Base-by-base conservation (phyloP, 2,113 vertebrate species). In the Prietella phreatophila region DNA sequence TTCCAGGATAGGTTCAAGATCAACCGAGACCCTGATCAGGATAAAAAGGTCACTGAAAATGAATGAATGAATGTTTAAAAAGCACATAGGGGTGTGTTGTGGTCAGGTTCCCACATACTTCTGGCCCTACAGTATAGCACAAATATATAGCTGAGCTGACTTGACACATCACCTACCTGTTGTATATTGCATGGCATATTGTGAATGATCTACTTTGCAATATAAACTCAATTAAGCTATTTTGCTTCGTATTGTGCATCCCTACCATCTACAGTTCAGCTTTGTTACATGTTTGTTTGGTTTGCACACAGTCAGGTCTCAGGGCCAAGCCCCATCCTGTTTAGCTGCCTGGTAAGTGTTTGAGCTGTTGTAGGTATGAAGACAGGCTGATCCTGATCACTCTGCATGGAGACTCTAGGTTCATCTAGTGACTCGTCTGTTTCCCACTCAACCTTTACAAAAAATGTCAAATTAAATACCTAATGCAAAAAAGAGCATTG, bases 361-460 rank as follows among this genome's bases (percentile, higher is more conserved):
- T 80, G 60, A 47, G 10, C 22, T 81, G 79, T 55, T 50, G 30
- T 63, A 61, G 84, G 86, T 79, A 84, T 78, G 39, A 14, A 88
- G 11, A n/a, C 86, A 88, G 84, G 86, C 33, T 85, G 20, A 85
- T 88, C 80, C 71, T 83, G 84, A 83, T 83, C 69, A n/a, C 27
- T 69, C 69, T 60, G 86, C 53, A 47, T 33, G 47, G 11, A 76
- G 20, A 56, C 85, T 39, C 1, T 84, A 58, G n/a, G 15, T 50
- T 83, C 25, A 50, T 67, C 39, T 50, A 7, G 42, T 42, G 42
- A 42, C 42, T 42, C 0, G 42, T 47, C 42, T 47, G 42, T 47
- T 47, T 47, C 39, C 82, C 50, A 50, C 14, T 20, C 20, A 83
- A 30, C 39, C 14, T 47, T 50, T 50, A 65, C 82, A 42, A n/a